Conservation (phyloP, 2,888 invertebrate species). For the Diaphora mendica region DNA sequence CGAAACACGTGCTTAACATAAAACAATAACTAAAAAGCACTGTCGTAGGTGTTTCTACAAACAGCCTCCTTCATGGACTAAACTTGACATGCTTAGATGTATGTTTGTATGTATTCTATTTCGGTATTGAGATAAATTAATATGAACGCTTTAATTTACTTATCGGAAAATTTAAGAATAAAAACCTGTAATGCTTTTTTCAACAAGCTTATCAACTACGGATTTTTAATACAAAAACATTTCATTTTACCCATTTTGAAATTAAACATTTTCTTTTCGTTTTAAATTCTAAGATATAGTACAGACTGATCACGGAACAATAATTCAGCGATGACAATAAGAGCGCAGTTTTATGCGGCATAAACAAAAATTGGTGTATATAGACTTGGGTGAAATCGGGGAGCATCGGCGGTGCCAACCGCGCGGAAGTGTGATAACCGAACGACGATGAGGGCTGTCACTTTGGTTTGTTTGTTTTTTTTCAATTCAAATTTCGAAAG, state of each 20-base stretch:
- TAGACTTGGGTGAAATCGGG: conserved; percentile 50
- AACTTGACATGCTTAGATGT: background rate
- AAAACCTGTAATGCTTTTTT: background rate
- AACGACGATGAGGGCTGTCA: conserved; percentile 52
- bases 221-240: background rate
- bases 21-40: too few relatives aligned
- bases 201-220: background rate
- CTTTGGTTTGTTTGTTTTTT: background rate
- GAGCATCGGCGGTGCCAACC: conserved; percentile 59
- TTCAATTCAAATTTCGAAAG: background rate
- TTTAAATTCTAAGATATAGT: conserved; percentile 8
- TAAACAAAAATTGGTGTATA: conserved; percentile 65
- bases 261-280: background rate
- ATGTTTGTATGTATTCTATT: background rate
- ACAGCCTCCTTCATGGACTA: too few relatives aligned
- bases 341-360: conserved; percentile 49
- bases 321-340: conserved; percentile 62
- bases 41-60: too few relatives aligned
- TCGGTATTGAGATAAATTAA: background rate
- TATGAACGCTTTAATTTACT: background rate
- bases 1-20: too few relatives aligned
- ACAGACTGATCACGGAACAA: conserved; percentile 40
- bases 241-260: background rate
- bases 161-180: background rate
- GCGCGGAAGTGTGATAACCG: conserved; percentile 67